Evolutionary conservation across 2,113 vertebrate species (phyloP), one percentile per base, ranked within the genome.

Genomic region (Thunnus maccoyii): DNA sequence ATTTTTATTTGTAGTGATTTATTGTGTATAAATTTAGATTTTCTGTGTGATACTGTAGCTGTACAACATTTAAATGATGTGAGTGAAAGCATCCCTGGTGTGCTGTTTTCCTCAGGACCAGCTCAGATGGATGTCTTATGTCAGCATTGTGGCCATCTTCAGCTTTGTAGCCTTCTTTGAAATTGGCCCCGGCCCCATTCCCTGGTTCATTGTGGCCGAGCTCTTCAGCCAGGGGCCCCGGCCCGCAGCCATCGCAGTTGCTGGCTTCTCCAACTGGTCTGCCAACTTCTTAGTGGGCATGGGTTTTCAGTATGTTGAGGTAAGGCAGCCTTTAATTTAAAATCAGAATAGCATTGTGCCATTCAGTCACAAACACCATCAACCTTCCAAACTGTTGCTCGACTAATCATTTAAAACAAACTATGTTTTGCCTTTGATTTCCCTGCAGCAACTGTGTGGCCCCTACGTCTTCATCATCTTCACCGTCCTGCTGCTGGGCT

Each of bases 391-490:
- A 17, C 25, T 44, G 25, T 55, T 18, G 18, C 18, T 4, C 15
- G 16, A 15, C 27, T 22, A n/a, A 57, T 27, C 13, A 63, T 22
- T 30, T 2, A 16, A 25, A 56, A 1, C 0, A 74, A 36, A 9
- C 8, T 22, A 22, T 22, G 4, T 18, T 54, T 64, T 72, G 17
- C 5, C 11, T 80, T 20, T 22, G 12, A 25, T 72, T 55, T 86
- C 77, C 56, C 76, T 87, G 15, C 94, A 99, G 97, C 94, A 96
- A 96, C 91, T 97, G 52, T 97, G 96, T 0, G 97, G 97, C 3
- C 95, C 97, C 0, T 99, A 97, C 0, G 97, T 98, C 93, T 99
- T 99, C 95, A 95, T 99, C 91, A 97, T 99, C 95, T 99, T 99
- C 95, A 97, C 94, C 0, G 88, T 97, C 81, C 91, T 99, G 72